Evolutionary conservation across 1,140 invertebrate species (phyloP), one percentile per base, ranked within the genome.

Genomic region (Diorhabda carinulata): DNA sequence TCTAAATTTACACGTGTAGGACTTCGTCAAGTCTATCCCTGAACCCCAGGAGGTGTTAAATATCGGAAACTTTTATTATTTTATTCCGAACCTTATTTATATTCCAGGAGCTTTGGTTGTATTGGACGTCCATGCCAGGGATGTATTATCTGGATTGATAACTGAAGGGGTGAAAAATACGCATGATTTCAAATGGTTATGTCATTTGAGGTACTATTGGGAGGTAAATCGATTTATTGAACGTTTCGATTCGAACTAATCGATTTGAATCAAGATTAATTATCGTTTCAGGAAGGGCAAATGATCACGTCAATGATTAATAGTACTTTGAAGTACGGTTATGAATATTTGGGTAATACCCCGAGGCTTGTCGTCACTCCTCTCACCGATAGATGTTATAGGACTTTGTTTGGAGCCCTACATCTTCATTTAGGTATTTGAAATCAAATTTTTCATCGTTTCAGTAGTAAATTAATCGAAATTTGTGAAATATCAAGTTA

Each of bases 281-380:
- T 52, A 8, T 3, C n/a, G 0, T 8, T 68, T 74, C 72, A 90
- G 86, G 85, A 91, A 41, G 81, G 87, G 1, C 80, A 90, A 69
- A 83, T 97, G 74, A 84, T 89, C 10, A 94, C 94, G 0, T 86
- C 91, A 67, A 98, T 98, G 94, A 96, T 98, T 63, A 98, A 97
- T 78, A 93, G 94, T 1, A 87, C 88, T 69, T 83, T 98, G 63
- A 87, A 87, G 73, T 98, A 98, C 82, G 96, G 95, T 3, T 98
- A 98, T 80, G 97, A 98, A 80, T 98, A 98, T 80, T 86, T 98
- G 6, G 96, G 96, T 3, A 97, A 97, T 79, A 92, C 91, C 0
- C 86, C 89, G 0, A 87, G 96, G 43, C 82, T 98, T 7, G 96
- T 97, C 2, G 92, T 96, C 59, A 97, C 94, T 0, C 93, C 94